Base-by-base conservation (phyloP, 2,113 vertebrate species). In the Cyphomyrus discorhynchus region DNA sequence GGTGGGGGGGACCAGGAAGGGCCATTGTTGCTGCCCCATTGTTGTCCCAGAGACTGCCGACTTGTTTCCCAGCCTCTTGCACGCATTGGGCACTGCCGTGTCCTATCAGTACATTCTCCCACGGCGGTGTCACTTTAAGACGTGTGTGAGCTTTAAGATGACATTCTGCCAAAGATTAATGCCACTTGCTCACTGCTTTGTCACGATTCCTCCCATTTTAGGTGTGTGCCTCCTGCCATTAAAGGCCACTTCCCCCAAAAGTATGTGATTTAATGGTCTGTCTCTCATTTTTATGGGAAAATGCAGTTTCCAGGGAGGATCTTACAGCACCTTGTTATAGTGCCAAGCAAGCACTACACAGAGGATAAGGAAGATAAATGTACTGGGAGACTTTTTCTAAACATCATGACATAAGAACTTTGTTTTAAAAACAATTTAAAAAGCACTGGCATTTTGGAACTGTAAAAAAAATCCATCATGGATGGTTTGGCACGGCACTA, bases 1-100 rank as follows among this genome's bases (percentile, higher is more conserved):
- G 39, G 39, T 9, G 42, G 77, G 45, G 84, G 45, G 21, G 47
- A 50, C 47, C 85, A 53, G 85, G 50, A 87, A 87, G 85, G 50
- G 49, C 85, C 85, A 87, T 87, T 87, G 85, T 87, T 87, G 85
- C 85, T 39, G 31, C 27, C 47, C 85, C 27, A 87, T 87, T 87
- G 85, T 87, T 87, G 85, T 53, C 42, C 85, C 50, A 50, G 50
- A 27, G 49, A 53, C 50, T 35, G 47, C 85, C 31, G 50, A 53
- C 27, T 87, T 8, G 50, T 87, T 87, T 87, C 85, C 85, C 85
- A 35, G 49, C 85, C 49, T 15, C 13, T 13, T 87, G 47, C 35
- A n/a, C 85, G 35, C 85, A 27, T 47, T 87, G 85, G 83, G 83
- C 50, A 87, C 27, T 56, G 31, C 24, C n/a, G 49, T 17, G 85